These are phyloP conservation scores for Craseonycteris thonglongyai DNA, from an alignment of 2,113 vertebrate genomes.

Conservation along the genomic window DNA sequence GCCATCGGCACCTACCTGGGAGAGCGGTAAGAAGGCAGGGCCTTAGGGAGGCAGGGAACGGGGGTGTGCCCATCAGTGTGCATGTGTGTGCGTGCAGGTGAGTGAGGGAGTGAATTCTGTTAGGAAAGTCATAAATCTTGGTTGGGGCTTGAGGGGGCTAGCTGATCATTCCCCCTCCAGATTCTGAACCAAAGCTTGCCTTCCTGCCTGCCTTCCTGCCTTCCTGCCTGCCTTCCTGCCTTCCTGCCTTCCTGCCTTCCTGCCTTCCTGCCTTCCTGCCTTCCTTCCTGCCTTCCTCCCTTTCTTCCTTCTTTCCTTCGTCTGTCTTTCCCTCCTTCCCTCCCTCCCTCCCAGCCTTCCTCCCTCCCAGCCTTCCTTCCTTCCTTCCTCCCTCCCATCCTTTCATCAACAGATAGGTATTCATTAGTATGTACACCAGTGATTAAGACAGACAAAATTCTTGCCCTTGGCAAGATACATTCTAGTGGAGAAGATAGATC, in stretches of 20 bases:
- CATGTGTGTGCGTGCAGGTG: constrained; percentile 80
- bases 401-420: not conserved
- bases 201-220: not conserved
- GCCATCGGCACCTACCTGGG: constrained; percentile 95
- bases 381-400: not conserved
- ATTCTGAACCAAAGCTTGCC: not conserved
- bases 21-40: constrained; percentile 82
- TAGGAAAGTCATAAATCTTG: not conserved
- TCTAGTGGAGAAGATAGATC: not conserved
- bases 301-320: not conserved
- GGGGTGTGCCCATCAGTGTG: too few species aligned
- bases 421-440: not conserved
- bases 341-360: too few species aligned
- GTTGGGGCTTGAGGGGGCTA: too few species aligned
- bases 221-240: too few species aligned
- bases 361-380: too few species aligned
- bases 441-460: not conserved
- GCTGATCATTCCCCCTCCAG: not conserved
- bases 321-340: not conserved
- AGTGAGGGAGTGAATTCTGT: not conserved
- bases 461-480: not conserved
- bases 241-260: not conserved
- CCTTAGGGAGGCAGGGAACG: not conserved
- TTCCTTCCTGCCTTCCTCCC: not conserved
- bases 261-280: too few species aligned